Evolutionary conservation across 2,797 vertebrate genomes (phyloP), one percentile per base, ranked within the genome.

Genomic region (Rhyacichthys aspro): DNA sequence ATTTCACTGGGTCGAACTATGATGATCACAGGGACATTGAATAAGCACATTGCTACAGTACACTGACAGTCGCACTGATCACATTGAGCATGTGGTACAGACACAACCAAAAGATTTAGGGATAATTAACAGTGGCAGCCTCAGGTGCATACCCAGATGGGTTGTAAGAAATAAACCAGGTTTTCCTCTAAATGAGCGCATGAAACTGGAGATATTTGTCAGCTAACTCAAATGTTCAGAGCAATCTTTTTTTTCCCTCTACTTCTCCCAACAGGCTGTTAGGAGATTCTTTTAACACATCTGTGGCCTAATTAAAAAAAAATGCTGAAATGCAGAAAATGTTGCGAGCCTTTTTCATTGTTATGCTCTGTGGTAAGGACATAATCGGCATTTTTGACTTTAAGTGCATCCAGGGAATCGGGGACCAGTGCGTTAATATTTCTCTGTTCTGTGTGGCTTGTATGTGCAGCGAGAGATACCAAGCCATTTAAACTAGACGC

Each of bases 111-210:
- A 67, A 72, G 67, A 77, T 67, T 70, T 70, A 8, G 62, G 44
- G 43, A 3, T 89, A 87, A 91, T 89, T 83, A 89, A 76, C 57
- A 76, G 60, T 61, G 80, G 88, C 82, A 85, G 74, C 83, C 76
- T 81, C 76, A 82, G 79, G 78, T 82, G 80, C 73, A 74, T 58
- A 70, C 76, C 61, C 70, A 82, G 77, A 86, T 87, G 83, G 81
- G 78, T 81, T 76, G 66, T 61, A 65, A 56, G 42, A 75, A 58
- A 43, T 64, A 70, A 74, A 80, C 45, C 77, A 74, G 70, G 59
- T 76, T 83, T 74, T 43, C 11, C 66, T 71, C 70, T 57, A 72
- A 79, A 86, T 67, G 55, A 65, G 55, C 18, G 54, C 52, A 54
- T 60, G 68, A 72, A 77, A 67, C 53, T 72, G 62, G 77, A 69